Percentiles rank a stretch among this genome's conserved stretches.
Evolutionary conservation across 2,797 vertebrate genomes (phyloP).

Genomic region (Microctenopoma lineatum): DNA sequence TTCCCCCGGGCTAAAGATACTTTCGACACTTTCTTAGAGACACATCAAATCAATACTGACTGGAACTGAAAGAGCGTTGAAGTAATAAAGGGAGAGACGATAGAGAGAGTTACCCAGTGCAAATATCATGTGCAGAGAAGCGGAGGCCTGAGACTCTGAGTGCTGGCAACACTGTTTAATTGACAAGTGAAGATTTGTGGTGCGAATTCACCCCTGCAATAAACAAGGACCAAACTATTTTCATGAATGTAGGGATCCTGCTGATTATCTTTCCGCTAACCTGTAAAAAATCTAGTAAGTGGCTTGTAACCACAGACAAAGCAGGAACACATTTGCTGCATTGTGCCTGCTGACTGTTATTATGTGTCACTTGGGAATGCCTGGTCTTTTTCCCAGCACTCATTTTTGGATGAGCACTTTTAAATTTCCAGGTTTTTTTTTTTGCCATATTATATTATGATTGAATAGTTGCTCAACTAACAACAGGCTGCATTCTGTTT

Average conservation of each 20-base stretch:
- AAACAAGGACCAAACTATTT: conserved; percentile 17
- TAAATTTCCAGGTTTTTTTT: conserved; percentile 25
- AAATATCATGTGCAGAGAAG: conserved; percentile 1
- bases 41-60: background rate
- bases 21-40: background rate
- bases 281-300: conserved; percentile 26
- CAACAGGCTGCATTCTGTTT: conserved; percentile 41
- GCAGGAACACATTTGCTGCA: conserved; percentile 34
- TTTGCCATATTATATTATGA: conserved; percentile 38
- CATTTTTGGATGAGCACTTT: conserved; percentile 40
- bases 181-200: conserved; percentile 30
- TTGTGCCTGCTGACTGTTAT: conserved; percentile 29
- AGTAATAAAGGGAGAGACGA: conserved; percentile 3
- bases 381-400: conserved; percentile 37
- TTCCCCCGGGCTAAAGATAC: background rate
- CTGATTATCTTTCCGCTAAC: conserved; percentile 23
- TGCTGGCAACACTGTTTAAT: conserved; percentile 13
- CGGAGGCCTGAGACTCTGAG: conserved; percentile 1
- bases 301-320: conserved; percentile 23
- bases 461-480: conserved; percentile 50
- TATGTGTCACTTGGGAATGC: conserved; percentile 29
- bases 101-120: conserved; percentile 7
- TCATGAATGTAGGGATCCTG: conserved; percentile 10
- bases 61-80: background rate
- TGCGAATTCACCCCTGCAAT: conserved; percentile 14